Evolutionary conservation across 1,140 invertebrate species (phyloP), one percentile per base, ranked within the genome.

Genomic region (Acromyrmex heyeri): DNA sequence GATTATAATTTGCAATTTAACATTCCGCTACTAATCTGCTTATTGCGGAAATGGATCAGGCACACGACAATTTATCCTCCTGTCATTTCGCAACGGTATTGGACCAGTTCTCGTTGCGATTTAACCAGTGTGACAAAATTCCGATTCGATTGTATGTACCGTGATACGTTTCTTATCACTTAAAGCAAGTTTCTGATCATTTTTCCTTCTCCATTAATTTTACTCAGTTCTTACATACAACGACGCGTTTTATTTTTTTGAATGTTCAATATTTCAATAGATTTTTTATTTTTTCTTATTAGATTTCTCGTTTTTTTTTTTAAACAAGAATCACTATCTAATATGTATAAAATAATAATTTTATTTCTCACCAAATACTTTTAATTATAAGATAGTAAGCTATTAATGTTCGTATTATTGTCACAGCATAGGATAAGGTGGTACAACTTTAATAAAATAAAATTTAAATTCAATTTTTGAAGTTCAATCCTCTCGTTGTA

Each of bases 21-120:
- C 75, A 70, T 89, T 81, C 70, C 53, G 48, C 44, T 72, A 75
- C 70, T 87, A 76, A 86, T 87, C 76, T 77, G 48, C 78, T 86
- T 86, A 85, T 81, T 75, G 62, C 65, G 76, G 61, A 34, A 83
- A 62, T 75, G 85, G 82, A 89, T 79, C 85, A 87, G 59, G 10
- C 53, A 65, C 72, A 72, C 57, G 85, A 86, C 86, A 89, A 91
- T 91, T 91, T 85, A 89, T 78, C 77, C 53, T 44, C 67, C 53
- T 12, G 79, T 76, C 8, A n/a, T 27, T 64, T 53, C 59, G 57
- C 21, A 50, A 86, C 57, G 55, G 10, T 27, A n/a, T 12, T 6
- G 53, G 73, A 69, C 48, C 64, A 70, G 38, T 55, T 24, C 50
- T 18, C 73, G 59, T 50, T 78, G 34, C 30, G 53, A 81, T 81